These are phyloP conservation scores for Frankliniella fusca DNA, from an alignment of 2,888 invertebrate species.

Conservation along the genomic window DNA sequence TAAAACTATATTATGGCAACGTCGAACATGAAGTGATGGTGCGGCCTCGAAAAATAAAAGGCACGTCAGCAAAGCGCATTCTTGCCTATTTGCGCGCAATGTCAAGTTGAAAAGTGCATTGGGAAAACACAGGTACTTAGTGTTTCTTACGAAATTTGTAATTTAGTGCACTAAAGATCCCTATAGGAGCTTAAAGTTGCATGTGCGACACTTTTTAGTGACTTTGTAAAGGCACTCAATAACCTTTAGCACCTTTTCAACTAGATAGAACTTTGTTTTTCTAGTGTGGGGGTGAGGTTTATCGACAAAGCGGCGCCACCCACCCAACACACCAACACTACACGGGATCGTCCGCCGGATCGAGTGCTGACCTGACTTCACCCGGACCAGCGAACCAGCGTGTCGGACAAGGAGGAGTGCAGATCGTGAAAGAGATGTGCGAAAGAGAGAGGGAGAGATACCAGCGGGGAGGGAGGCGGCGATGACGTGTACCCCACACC, in stretches of 20 bases:
- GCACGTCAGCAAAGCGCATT: background rate
- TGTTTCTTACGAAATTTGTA: too few species aligned
- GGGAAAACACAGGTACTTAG: too few species aligned
- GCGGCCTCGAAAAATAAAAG: background rate
- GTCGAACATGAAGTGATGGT: background rate
- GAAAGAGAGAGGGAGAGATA: background rate
- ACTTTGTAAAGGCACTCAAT: too few species aligned
- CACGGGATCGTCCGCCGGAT: too few species aligned
- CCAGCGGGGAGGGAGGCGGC: background rate
- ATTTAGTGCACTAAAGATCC: too few species aligned
- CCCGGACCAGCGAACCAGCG: background rate
- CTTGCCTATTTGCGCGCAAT: background rate
- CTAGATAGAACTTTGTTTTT: too few species aligned
- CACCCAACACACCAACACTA: background rate
- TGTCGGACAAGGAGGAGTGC: background rate
- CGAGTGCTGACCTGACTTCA: background rate
- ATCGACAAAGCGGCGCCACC: too few species aligned
- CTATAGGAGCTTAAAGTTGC: too few species aligned
- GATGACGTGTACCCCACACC: background rate
- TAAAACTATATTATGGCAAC: background rate
- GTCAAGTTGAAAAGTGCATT: too few species aligned
- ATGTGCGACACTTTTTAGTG: too few species aligned
- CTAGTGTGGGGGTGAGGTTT: too few species aligned
- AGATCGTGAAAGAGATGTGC: background rate
- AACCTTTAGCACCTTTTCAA: too few species aligned